Evolutionary conservation across 2,113 vertebrate genomes (phyloP), one percentile per base, ranked within the genome.

Genomic region (Eptesicus fuscus): DNA sequence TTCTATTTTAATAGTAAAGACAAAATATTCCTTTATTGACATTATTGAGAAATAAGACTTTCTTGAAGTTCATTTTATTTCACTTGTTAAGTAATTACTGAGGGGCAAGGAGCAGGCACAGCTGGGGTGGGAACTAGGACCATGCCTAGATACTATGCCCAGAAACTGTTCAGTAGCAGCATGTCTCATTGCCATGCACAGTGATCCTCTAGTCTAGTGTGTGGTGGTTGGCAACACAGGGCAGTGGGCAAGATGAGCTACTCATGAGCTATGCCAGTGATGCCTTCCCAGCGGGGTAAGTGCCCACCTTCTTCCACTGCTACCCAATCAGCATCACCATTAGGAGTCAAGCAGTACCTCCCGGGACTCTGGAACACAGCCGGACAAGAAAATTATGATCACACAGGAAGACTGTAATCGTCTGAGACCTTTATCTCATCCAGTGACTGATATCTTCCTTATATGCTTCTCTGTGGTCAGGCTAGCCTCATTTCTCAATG

Each of bases 401-500:
- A 51, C 53, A 73, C 40, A 99, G 99, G 99, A 99, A 99, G 99
- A 99, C 98, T 99, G 99, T 94, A 99, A 99, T 98, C 99, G 99
- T 85, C 98, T 99, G 98, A 99, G 99, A 96, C 99, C 99, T 83
- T 96, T 99, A 97, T 99, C 99, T 97, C 99, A 99, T 96, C 99
- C 99, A 73, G 99, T 99, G 99, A 99, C 99, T 30, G 99, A 99
- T 83, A 99, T 99, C 98, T 99, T 99, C 98, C 99, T 99, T 98
- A 99, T 99, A 98, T 99, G 99, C 98, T 99, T 99, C 98, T 99
- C 99, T 14, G 99, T 99, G 97, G 99, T 99, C 91, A 99, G 99
- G 99, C 98, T 99, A 99, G 99, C 99, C 98, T 99, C 99, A 96
- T 99, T 99, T 98, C 99, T 99, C 98, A 99, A 99, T 56, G 99